Evolutionary conservation across 2,113 vertebrate species (phyloP).

Genomic region (Sturnus vulgaris): DNA sequence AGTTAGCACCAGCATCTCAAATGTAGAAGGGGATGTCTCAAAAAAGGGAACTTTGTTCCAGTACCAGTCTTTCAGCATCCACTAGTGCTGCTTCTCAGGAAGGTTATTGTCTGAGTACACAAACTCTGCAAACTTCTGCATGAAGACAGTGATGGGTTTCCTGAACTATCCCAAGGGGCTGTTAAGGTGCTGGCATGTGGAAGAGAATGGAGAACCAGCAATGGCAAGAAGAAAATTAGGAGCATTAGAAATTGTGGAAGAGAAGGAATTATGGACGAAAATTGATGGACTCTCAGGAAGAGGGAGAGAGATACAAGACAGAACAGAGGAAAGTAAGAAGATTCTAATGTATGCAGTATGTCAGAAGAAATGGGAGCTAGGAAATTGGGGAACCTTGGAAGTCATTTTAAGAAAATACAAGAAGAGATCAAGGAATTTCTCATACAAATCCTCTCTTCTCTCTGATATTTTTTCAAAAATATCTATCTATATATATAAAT

Average conservation of each 20-base stretch:
- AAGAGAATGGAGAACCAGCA: neutral
- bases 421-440: neutral
- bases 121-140: neutral
- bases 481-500: too few relatives aligned
- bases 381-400: neutral
- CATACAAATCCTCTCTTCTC: neutral
- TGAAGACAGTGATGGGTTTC: neutral
- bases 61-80: neutral
- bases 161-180: neutral
- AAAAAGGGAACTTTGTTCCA: neutral
- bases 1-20: neutral
- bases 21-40: neutral
- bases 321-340: neutral
- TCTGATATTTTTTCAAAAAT: neutral
- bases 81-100: neutral
- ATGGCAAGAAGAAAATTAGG: neutral
- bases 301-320: neutral
- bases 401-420: neutral
- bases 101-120: neutral
- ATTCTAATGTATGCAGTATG: neutral
- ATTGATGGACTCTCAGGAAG: neutral
- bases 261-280: neutral
- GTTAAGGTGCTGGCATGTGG: neutral
- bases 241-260: neutral
- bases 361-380: neutral